Conservation (phyloP, 92 coral and sea anemone species). For the Phymanthus crucifer region DNA sequence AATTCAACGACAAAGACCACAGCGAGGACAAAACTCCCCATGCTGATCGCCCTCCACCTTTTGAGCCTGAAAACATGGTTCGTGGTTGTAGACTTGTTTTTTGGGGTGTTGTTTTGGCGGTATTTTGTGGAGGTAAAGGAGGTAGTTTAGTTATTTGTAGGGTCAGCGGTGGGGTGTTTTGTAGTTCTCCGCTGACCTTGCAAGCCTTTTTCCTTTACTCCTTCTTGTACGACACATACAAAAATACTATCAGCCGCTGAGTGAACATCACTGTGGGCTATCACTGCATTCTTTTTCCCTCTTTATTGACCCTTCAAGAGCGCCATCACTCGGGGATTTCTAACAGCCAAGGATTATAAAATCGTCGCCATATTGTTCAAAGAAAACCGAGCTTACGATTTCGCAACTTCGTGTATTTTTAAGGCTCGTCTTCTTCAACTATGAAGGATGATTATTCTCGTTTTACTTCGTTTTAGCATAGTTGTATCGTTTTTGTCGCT, state of each 20-base stretch:
- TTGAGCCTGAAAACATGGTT: not conserved
- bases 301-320: not conserved
- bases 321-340: not conserved
- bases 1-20: slow-evolving; percentile 20
- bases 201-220: slow-evolving; percentile 27
- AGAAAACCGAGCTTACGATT: not conserved
- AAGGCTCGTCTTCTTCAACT: not conserved
- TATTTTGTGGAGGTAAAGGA: slow-evolving; percentile 7
- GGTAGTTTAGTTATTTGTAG: slow-evolving; percentile 12
- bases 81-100: not conserved
- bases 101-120: not conserved
- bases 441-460: not conserved
- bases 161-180: slow-evolving; percentile 76
- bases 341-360: not conserved
- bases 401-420: slow-evolving; percentile 15
- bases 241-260: slow-evolving; percentile 38
- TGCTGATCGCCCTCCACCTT: not conserved
- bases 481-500: not conserved
- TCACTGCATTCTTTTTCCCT: not conserved
- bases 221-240: slow-evolving; percentile 10
- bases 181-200: slow-evolving; percentile 80
- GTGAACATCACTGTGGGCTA: slow-evolving; percentile 30
- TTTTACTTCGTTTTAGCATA: not conserved
- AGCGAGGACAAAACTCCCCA: not conserved
- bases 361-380: slow-evolving; percentile 26